Conservation (phyloP, 2,113 vertebrate species). For the Poeciliopsis retropinna region DNA sequence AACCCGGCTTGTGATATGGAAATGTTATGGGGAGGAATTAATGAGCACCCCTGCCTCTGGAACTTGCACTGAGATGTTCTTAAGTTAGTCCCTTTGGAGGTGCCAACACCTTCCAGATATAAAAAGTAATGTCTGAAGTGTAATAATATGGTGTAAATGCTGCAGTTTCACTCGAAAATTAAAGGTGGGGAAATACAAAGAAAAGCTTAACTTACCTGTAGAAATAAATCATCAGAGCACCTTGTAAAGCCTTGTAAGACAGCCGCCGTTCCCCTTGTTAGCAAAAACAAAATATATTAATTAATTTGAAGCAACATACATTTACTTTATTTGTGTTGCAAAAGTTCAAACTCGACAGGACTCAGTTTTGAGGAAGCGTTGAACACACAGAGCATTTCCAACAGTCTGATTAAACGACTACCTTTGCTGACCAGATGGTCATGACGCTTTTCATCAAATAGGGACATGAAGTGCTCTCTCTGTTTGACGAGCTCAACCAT, state of each 20-base stretch:
- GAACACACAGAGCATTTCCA: constrained; percentile 2
- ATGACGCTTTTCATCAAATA: constrained; percentile 95
- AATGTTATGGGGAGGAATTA: constrained; percentile 20
- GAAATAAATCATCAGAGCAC: constrained; percentile 97
- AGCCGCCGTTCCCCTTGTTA: constrained; percentile 68
- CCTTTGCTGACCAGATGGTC: constrained; percentile 93
- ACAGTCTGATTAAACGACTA: constrained; percentile 40
- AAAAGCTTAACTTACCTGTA: constrained; percentile 85
- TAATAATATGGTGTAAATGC: neutral
- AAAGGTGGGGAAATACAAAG: neutral
- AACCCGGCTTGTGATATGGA: constrained; percentile 9
- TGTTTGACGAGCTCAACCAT: constrained; percentile 87
- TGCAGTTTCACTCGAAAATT: neutral
- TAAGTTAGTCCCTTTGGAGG: constrained; percentile 5
- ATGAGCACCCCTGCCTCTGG: constrained; percentile 1
- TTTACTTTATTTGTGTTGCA: neutral
- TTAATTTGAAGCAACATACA: neutral
- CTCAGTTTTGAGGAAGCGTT: neutral
- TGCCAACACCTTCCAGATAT: constrained; percentile 5
- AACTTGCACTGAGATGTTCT: constrained; percentile 14
- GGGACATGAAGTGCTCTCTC: constrained; percentile 84
- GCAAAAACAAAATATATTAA: neutral
- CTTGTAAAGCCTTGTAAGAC: constrained; percentile 82
- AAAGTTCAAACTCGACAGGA: neutral
- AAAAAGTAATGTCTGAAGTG: neutral